Conservation (phyloP, 2,113 vertebrate genomes). For the Dissostichus mawsoni region DNA sequence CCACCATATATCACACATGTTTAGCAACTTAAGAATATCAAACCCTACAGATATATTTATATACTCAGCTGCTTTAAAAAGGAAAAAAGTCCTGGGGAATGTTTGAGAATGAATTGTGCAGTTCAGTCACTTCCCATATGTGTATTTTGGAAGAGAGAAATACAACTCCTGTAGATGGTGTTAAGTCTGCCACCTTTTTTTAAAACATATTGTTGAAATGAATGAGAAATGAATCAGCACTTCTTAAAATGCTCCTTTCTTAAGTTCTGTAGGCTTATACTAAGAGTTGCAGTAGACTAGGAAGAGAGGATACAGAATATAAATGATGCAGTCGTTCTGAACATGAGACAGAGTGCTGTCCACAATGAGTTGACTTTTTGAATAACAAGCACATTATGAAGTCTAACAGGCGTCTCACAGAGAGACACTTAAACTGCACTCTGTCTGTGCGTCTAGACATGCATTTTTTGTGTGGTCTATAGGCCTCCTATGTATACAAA, state of each 20-base stretch:
- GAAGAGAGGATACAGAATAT: constrained; percentile 11
- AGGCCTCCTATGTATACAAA: not conserved
- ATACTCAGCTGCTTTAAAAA: not conserved
- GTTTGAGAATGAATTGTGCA: not conserved
- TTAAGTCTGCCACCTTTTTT: not conserved
- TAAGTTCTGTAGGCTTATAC: not conserved
- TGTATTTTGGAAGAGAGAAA: not conserved
- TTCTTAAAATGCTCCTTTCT: not conserved
- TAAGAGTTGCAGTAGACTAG: not conserved
- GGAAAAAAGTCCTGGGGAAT: not conserved
- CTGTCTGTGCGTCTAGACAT: not conserved
- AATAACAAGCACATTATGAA: constrained; percentile 33
- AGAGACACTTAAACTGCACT: not conserved
- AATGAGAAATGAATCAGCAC: not conserved
- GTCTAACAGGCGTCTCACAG: constrained; percentile 27
- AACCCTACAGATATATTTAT: not conserved
- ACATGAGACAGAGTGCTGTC: constrained; percentile 30
- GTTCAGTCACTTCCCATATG: not conserved
- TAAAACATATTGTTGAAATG: not conserved
- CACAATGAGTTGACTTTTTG: constrained; percentile 18
- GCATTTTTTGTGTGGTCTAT: constrained; percentile 10
- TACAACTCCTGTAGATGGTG: too few relatives aligned
- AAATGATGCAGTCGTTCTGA: constrained; percentile 43
- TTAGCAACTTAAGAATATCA: not conserved
- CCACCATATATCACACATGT: not conserved